A percentile compares a stretch with the other conserved stretches of the same genome.
Conservation (phyloP, 2,797 vertebrate species). For the Streptopelia turtur region DNA sequence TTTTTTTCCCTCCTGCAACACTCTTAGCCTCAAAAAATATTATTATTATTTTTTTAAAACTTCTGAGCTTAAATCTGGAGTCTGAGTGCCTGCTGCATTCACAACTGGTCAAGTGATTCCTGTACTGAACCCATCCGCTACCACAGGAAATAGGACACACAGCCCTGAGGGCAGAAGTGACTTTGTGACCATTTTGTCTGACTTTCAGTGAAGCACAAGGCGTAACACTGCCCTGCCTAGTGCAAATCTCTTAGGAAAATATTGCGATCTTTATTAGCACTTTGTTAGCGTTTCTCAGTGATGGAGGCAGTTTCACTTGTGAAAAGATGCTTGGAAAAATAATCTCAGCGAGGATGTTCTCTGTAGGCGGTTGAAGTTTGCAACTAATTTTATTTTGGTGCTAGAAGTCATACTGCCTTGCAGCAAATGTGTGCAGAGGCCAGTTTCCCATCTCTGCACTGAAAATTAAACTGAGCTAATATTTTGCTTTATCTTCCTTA, state of each 20-base stretch:
- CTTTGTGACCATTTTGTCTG: neutral
- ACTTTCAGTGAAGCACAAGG: neutral
- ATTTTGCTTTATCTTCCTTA: neutral
- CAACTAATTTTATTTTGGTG: neutral
- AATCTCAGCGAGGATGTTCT: neutral
- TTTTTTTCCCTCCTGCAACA: neutral
- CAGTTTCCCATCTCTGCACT: neutral
- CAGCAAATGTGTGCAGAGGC: neutral
- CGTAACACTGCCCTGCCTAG: neutral
- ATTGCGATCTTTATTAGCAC: neutral
- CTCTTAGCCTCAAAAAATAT: neutral
- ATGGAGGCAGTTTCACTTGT: neutral
- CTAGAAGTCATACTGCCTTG: neutral
- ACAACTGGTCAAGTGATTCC: neutral
- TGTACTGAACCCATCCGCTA: accelerated
- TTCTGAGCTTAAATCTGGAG: neutral
- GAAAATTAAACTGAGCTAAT: neutral
- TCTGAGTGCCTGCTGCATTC: neutral
- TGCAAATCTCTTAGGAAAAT: neutral
- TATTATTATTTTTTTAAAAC: neutral
- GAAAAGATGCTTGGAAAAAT: neutral
- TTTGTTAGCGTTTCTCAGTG: neutral
- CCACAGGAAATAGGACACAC: neutral
- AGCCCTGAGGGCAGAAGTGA: neutral
- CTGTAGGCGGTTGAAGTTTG: neutral